Evolutionary conservation across 2,888 invertebrate genomes (phyloP), one percentile per base, ranked within the genome.

Genomic region (Drosophila subquinaria): DNA sequence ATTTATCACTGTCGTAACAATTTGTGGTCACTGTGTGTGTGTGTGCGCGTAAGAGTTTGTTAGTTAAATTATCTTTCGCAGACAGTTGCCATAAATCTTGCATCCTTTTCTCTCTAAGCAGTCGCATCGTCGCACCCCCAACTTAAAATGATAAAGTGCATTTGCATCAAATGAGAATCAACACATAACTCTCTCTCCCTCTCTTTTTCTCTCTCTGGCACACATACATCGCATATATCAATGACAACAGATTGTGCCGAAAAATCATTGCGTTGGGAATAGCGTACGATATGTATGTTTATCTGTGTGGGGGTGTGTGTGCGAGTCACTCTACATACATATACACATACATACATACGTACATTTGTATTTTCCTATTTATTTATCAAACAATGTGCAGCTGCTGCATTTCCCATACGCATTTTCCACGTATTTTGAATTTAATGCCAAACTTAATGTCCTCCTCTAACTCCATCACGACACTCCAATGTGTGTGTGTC

Each of bases 331-430:
- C 47, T 53, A n/a, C 48, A 48, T 30, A 33, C 10, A 17, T n/a
- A n/a, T n/a, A n/a, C n/a, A n/a, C 52, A 10, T 52, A 8, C 27
- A 30, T 36, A 3, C 48, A 35, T 36, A 3, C 47, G 48, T 61
- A 36, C 17, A 1, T 17, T 1, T 71, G 53, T 75, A 66, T 57
- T 65, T 70, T 65, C 52, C 65, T 73, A 79, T 83, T 81, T 86
- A 83, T 84, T 84, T 84, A 87, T 84, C 86, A 83, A 81, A 81
- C 83, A 81, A 69, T 57, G 69, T 81, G 81, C 84, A 84, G 79
- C 87, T 84, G 84, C 76, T 84, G 84, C 84, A 83, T 70, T 87
- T 87, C 87, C 81, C 87, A 86, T 74, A 83, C 76, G 81, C 79
- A 76, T 76, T 83, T 74, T 69, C 68, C 73, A 76, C 79, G 73